Evolutionary conservation across 2,888 invertebrate species (phyloP).

Genomic region (Parochlus steinenii): DNA sequence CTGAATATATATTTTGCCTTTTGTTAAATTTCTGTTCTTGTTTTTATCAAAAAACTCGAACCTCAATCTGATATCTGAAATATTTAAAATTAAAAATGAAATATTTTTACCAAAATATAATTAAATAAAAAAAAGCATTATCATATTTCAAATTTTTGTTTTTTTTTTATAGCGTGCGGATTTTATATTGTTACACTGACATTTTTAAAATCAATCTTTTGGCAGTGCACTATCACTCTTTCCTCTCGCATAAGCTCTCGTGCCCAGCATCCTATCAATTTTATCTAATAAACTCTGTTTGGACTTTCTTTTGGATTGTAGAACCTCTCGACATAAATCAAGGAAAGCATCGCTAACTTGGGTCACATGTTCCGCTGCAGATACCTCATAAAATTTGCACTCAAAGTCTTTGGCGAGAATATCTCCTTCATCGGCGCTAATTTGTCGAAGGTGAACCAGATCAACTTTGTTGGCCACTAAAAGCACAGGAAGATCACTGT

Average conservation of each 20-base stretch:
- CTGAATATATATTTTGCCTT: no score
- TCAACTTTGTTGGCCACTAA: slow-evolving; percentile 83
- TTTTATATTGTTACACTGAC: no score
- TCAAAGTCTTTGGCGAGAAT: slow-evolving; percentile 77
- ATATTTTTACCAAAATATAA: no score
- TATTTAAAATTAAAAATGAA: no score
- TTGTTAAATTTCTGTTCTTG: no score
- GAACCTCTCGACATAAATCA: slow-evolving; percentile 68
- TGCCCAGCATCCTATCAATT: slow-evolving; percentile 67
- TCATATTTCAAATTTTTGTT: no score
- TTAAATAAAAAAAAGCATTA: no score
- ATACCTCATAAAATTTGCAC: slow-evolving; percentile 73
- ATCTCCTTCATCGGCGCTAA: slow-evolving; percentile 75
- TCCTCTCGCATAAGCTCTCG: slow-evolving; percentile 61
- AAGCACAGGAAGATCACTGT: slow-evolving; percentile 56
- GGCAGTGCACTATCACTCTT: slow-evolving; percentile 81
- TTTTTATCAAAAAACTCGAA: no score
- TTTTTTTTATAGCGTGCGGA: no score
- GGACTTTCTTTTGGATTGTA: slow-evolving; percentile 59
- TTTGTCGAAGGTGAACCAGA: slow-evolving; percentile 78
- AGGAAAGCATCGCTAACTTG: slow-evolving; percentile 73
- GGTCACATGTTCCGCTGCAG: slow-evolving; percentile 74
- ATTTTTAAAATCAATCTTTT: slow-evolving; percentile 50
- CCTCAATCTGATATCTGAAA: no score
- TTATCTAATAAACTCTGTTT: slow-evolving; percentile 51